Base-by-base conservation (phyloP, 2,888 invertebrate genomes). In the Diogma glabrata region DNA sequence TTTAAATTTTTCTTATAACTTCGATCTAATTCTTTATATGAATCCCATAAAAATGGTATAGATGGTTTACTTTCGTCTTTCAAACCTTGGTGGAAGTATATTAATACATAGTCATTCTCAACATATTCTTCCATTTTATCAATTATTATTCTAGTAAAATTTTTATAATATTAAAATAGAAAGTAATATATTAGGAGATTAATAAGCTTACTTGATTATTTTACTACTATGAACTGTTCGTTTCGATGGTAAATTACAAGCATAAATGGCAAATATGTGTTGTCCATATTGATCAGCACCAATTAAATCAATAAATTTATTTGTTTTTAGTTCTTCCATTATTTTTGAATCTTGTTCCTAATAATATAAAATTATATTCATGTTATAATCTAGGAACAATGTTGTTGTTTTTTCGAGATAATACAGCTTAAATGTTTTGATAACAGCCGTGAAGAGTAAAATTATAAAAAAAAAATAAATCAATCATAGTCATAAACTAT, bases 1-100 rank as follows among this genome's bases (percentile, higher is more conserved):
- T 99, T 99, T 36, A 99, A 74, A 70, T 99, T 99, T 72, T 99
- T 99, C 73, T 97, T 96, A 73, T 97, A 99, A 76, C 95, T 95
- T 60, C 99, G 81, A 73, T 99, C 97, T 62, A 99, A 89, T 30
- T 94, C 89, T 67, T 87, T 87, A 69, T 97, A 99, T 0, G 96
- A 95, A 69, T 92, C 91, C 82, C 96, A 87, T 51, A 99, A 75
- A 91, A 97, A 99, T 26, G 88, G 83, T 1, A 95, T 74, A 1
- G 95, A 87, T 1, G 97, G 99, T 67, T 96, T 97, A 71, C 96
- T 99, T 70, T 87, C 86, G 65, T 92, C 93, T 46, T 86, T 87
- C 45, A 99, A 78, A 12, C 99, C 99, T 72, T 88, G 88, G 71
- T 99, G 99, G 66, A 99, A 95, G 70, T 99, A 99, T 3, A 99